Percentiles rank a stretch among this genome's conserved stretches.
Evolutionary conservation across 2,888 invertebrate genomes (phyloP).

Genomic region (Eilema sororculum): DNA sequence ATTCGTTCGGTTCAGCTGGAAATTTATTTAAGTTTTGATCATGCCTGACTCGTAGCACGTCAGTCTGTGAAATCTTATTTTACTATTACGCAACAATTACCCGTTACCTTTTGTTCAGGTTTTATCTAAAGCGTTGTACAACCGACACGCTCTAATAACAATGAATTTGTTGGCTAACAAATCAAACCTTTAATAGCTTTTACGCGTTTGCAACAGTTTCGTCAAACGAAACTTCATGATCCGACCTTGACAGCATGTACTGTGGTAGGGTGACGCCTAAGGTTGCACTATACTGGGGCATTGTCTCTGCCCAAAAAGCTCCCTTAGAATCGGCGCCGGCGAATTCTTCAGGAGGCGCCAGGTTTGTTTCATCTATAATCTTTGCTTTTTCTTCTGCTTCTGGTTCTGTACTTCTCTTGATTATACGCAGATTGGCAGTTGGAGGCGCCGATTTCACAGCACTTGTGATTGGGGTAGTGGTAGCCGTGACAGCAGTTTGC

Average conservation of each 20-base stretch:
- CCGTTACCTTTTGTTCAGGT: constrained; percentile 71
- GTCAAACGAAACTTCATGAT: constrained; percentile 90
- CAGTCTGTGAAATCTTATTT: constrained; percentile 75
- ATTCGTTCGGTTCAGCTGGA: constrained; percentile 46
- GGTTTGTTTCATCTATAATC: constrained; percentile 72
- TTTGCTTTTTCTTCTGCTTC: constrained; percentile 68
- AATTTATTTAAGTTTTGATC: constrained; percentile 58
- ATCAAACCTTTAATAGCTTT: constrained; percentile 60
- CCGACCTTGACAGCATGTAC: constrained; percentile 90
- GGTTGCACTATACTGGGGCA: constrained; percentile 88
- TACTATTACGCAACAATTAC: constrained; percentile 76
- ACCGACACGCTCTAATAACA: constrained; percentile 82
- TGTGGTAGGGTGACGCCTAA: constrained; percentile 89
- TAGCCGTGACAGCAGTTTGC: constrained; percentile 60
- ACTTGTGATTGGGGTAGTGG: constrained; percentile 61
- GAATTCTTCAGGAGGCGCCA: constrained; percentile 84
- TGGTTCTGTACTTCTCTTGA: constrained; percentile 73
- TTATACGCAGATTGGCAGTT: constrained; percentile 54
- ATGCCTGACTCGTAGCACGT: constrained; percentile 53
- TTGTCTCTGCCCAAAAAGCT: constrained; percentile 89
- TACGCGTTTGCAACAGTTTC: constrained; percentile 82
- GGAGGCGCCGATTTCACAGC: constrained; percentile 51
- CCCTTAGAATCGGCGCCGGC: constrained; percentile 86
- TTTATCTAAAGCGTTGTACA: constrained; percentile 74
- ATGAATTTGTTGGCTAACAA: constrained; percentile 72